These are phyloP conservation scores for Anthophora plumipes DNA, from an alignment of 2,888 invertebrate genomes.

Conservation along the genomic window DNA sequence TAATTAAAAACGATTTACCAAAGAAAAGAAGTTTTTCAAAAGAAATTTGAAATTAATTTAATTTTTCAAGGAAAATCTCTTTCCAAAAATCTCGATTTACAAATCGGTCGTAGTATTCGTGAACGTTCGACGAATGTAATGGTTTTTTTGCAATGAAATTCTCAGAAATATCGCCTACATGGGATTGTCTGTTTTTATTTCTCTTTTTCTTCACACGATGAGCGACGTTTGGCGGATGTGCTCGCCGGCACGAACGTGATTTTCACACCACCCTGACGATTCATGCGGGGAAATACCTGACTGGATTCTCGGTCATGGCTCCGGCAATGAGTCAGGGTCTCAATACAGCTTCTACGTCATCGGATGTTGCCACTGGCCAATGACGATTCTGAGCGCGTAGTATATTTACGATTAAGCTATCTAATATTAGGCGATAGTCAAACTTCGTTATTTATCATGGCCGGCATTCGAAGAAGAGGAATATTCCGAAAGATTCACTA, in stretches of 20 bases:
- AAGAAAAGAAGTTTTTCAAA: too few species aligned
- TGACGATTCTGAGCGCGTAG: constrained; percentile 29
- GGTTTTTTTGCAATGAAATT: neutral
- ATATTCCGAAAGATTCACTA: constrained; percentile 2
- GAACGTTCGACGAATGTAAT: neutral
- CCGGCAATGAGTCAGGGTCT: constrained; percentile 65
- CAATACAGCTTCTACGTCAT: constrained; percentile 49
- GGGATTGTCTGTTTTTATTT: constrained; percentile 17
- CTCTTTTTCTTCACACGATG: neutral
- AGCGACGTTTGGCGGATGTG: constrained; percentile 26
- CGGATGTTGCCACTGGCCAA: constrained; percentile 43
- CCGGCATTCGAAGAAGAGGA: neutral
- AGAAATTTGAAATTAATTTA: too few species aligned
- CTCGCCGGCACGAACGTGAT: constrained; percentile 37
- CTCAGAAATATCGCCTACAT: neutral
- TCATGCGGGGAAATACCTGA: constrained; percentile 69
- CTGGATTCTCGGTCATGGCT: constrained; percentile 71
- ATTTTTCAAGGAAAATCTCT: too few species aligned
- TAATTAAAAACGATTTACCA: too few species aligned
- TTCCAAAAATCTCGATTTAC: neutral
- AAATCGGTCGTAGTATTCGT: neutral
- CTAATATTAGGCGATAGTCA: constrained; percentile 22
- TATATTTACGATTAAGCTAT: constrained; percentile 15
- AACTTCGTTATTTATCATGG: neutral
- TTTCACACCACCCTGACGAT: constrained; percentile 45